Evolutionary conservation across 2,113 vertebrate genomes (phyloP).

Genomic region (Tylochromis polylepis): DNA sequence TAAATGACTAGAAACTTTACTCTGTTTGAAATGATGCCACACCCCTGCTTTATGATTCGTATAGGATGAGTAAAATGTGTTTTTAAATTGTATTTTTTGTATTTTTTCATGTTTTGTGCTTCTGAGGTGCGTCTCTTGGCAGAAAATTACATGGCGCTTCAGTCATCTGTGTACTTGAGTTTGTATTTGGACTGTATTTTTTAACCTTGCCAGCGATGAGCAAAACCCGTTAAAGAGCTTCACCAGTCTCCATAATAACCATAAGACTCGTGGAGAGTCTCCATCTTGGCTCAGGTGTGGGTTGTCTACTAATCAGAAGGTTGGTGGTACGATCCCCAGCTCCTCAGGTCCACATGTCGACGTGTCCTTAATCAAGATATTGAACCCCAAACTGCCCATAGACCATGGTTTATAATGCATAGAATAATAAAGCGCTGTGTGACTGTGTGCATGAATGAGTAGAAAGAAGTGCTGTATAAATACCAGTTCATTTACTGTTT

Average conservation of each 20-base stretch:
- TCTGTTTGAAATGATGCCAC: background rate
- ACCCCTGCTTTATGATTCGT: background rate
- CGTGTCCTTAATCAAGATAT: background rate
- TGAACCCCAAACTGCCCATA: background rate
- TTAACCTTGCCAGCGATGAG: background rate
- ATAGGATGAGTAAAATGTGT: too few relatives aligned
- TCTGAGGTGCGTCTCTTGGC: too few relatives aligned
- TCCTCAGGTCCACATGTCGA: background rate
- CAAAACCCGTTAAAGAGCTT: background rate
- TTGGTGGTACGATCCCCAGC: background rate
- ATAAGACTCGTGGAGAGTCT: background rate
- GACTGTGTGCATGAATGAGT: background rate
- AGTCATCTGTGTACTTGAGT: background rate
- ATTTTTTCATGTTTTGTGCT: too few relatives aligned
- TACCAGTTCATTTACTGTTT: background rate
- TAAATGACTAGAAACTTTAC: background rate
- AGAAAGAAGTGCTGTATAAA: too few relatives aligned
- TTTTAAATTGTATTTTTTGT: too few relatives aligned
- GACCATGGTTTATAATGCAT: too few relatives aligned
- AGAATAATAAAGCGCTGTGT: too few relatives aligned
- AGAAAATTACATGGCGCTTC: accelerated
- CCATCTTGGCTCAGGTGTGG: background rate
- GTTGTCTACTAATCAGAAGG: background rate
- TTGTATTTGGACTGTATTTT: background rate
- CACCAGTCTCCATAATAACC: background rate